phyloP scores from a whole-genome alignment of 2,888 invertebrate species.

The Molorchus minor region DNA sequence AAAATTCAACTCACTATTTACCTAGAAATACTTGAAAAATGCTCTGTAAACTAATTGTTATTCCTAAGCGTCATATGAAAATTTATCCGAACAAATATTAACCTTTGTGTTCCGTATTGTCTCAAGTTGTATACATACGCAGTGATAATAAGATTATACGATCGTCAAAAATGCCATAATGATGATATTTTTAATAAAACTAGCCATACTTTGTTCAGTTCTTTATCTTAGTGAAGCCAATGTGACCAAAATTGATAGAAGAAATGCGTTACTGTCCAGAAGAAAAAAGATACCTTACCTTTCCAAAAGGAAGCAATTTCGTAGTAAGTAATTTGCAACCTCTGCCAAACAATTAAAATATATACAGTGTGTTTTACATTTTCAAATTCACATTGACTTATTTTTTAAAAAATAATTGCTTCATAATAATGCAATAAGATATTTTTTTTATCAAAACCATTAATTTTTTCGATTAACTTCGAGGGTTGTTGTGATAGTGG shows the following conservation, averaged over 20 bases:
- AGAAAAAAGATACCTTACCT: conserved; percentile 64
- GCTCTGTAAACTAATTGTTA: not conserved
- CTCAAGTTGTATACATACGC: not conserved
- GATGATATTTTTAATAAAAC: conserved; percentile 21
- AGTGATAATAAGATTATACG: not conserved
- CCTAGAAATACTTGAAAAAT: not conserved
- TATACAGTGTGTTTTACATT: too few relatives aligned
- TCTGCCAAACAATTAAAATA: too few relatives aligned
- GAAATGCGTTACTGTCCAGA: conserved; percentile 55
- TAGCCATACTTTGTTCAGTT: not conserved
- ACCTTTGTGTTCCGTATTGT: not conserved
- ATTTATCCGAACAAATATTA: not conserved
- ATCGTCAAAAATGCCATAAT: not conserved
- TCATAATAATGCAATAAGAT: too few relatives aligned
- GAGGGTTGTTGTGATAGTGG: too few relatives aligned
- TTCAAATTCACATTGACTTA: too few relatives aligned
- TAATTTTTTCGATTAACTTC: too few relatives aligned
- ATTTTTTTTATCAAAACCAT: too few relatives aligned
- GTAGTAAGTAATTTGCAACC: conserved; percentile 52
- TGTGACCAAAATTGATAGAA: conserved; percentile 36
- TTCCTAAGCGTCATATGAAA: not conserved
- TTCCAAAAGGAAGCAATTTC: conserved; percentile 64
- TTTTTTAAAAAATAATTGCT: too few relatives aligned
- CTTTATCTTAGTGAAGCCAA: not conserved
- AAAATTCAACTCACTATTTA: not conserved